Base-by-base conservation (phyloP, 2,113 vertebrate genomes). In the Noctilio leporinus region DNA sequence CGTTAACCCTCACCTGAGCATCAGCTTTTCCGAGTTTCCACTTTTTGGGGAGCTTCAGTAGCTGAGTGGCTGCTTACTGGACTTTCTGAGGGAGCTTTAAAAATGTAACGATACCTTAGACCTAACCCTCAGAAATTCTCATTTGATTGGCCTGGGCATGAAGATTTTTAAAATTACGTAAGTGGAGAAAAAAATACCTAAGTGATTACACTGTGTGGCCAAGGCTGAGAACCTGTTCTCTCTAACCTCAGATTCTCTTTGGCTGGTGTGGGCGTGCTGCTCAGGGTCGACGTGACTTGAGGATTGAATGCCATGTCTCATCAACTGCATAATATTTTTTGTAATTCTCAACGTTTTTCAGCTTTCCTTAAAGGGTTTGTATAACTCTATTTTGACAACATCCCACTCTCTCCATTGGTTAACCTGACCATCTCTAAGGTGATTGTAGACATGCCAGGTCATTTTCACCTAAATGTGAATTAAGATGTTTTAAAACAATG, bases 381-480 rank as follows among this genome's bases (percentile, higher is more conserved):
- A 2, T 62, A 92, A 89, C 33, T 81, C n/a, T 90, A 9, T 94
- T 92, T 94, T 96, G 90, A 95, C 57, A 78, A 69, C 47, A 92
- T 84, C 9, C 16, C 9, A 67, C 40, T 85, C 35, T 88, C 22
- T 51, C 59, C 28, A 20, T 33, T 87, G 85, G 78, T 11, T 65
- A 64, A 93, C 77, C 28, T 77, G 93, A 88, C 45, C 73, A 20
- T 65, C 49, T 90, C 49, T 85, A 69, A 92, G 38, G 33, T 90
- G 57, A 57, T n/a, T 90, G 88, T 90, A 45, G 49, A 43, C 70
- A 80, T 30, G 76, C 11, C 3, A 5, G 75, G 49, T 85, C 64
- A 87, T 82, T 96, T 96, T 92, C 59, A 72, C 49, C 38, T 86
- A 57, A 45, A 64, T 65, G 40, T 30, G 82, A 96, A 87, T 92